Evolutionary conservation across 2,113 vertebrate genomes (phyloP), one percentile per base, ranked within the genome.

Genomic region (Mormoops blainvillei): DNA sequence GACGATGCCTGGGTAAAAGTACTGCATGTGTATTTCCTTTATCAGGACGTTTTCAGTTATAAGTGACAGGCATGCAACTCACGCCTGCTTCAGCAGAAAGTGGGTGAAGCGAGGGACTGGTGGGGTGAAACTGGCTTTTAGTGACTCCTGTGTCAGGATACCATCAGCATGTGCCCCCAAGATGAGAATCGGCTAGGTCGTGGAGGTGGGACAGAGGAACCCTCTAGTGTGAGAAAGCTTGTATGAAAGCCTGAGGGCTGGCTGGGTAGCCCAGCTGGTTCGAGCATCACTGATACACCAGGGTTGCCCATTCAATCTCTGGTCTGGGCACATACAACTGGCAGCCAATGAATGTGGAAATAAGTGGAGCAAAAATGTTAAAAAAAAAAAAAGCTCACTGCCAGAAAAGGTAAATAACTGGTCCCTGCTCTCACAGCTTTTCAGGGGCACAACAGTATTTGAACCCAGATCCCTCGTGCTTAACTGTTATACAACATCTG

Each of bases 41-140:
- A 50, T 81, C 36, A 26, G 93, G 87, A 74, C 50, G 91, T 86
- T 94, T 96, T 91, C 5, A 22, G n/a, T 76, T 90, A 2, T n/a
- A 89, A 95, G 67, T 93, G 95, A 80, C 83, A 74, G 81, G 94
- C 89, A 56, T 83, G 58, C 33, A 92, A 1, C 43, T 70, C 11
- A 61, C 43, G 12, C 63, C 41, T 73, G 20, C 61, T 85, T 65
- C 45, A 61, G 1, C 31, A 65, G 61, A 88, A 20, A 65, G 65
- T 71, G 63, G 15, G 31, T 31, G 74, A 81, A 38, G 74, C 11
- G 5, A 77, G 48, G 18, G 36, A 5, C 18, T 8, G 56, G 50
- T 36, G 19, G 36, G 52, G 24, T 50, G 8, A 50, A 56, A 24
- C 50, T 86, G 88, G 63, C 26, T 26, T 68, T 68, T 20, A 11